Evolutionary conservation across 2,888 invertebrate genomes (phyloP), one percentile per base, ranked within the genome.

Genomic region (Cephonodes hylas): DNA sequence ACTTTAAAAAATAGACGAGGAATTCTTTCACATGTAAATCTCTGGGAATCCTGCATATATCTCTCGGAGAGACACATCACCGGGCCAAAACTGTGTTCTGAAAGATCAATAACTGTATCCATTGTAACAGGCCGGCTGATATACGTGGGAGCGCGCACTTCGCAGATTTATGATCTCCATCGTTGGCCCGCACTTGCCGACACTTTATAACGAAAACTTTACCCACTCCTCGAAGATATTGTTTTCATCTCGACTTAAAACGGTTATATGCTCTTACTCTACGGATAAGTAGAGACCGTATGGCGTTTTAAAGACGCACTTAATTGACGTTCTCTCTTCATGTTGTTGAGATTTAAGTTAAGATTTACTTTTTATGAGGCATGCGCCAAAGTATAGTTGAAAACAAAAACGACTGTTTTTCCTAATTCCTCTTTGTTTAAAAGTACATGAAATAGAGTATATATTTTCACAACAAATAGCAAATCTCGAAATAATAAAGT

Each of bases 71-170:
- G 15, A 25, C 25, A 25, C 25, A 15, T 25, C 6, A 25, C 27
- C 48, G 48, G n/a, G n/a, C n/a, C n/a, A n/a, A 48, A 48, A 27
- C 48, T 48, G n/a, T n/a, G n/a, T n/a, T n/a, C 45, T 45, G 15
- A 48, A 25, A 25, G 48, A 48, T 48, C 48, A 48, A 48, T 48
- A 48, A 15, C 48, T 25, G 48, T 48, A 25, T 25, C 25, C 48
- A 25, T 25, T 25, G 27, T 27, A 48, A 25, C 27, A 8, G 27
- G 25, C 25, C 27, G 48, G 7, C 27, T 25, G 15, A 48, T 48
- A 27, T 48, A 48, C 25, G 27, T 48, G 15, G 15, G 25, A 38
- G 45, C 48, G 6, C 15, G 25, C 25, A 7, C 7, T 15, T n/a
- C 15, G 25, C 25, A 7, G 15, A 27, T 48, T 48, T 48, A 48